Conservation (phyloP, 2,797 vertebrate species). For the Dendrocincla fuliginosa region DNA sequence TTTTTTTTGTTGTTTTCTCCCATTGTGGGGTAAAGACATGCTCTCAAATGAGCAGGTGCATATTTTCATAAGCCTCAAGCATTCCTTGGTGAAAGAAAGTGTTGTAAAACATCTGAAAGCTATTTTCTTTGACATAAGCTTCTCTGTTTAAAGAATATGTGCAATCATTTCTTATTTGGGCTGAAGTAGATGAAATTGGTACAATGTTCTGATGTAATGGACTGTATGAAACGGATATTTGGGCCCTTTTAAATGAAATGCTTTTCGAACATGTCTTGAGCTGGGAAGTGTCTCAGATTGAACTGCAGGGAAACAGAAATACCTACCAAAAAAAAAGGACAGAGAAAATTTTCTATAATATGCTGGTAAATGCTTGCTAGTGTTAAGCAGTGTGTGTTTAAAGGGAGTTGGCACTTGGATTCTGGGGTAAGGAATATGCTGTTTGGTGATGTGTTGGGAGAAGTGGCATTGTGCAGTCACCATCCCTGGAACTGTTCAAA, state of each 20-base stretch:
- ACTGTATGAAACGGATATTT: background rate
- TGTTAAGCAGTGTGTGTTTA: background rate
- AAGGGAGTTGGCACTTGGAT: background rate
- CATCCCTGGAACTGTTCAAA: background rate
- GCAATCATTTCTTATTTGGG: background rate
- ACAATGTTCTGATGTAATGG: background rate
- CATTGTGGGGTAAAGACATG: background rate
- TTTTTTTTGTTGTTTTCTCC: background rate
- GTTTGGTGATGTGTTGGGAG: background rate
- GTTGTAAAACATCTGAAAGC: background rate
- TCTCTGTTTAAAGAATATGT: background rate
- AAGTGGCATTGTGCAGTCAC: background rate
- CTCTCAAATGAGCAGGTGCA: background rate
- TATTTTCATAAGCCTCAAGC: background rate
- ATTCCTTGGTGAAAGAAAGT: background rate
- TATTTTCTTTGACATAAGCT: background rate
- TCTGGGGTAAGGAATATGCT: background rate
- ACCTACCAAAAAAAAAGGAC: rapidly evolving
- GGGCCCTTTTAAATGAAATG: background rate
- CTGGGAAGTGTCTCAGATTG: background rate
- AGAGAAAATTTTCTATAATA: background rate
- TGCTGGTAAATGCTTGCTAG: rapidly evolving
- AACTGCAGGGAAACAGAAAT: background rate
- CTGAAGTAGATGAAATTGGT: background rate
- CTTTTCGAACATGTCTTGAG: background rate